Evolutionary conservation across 2,113 vertebrate species (phyloP).

Genomic region (Solea solea): DNA sequence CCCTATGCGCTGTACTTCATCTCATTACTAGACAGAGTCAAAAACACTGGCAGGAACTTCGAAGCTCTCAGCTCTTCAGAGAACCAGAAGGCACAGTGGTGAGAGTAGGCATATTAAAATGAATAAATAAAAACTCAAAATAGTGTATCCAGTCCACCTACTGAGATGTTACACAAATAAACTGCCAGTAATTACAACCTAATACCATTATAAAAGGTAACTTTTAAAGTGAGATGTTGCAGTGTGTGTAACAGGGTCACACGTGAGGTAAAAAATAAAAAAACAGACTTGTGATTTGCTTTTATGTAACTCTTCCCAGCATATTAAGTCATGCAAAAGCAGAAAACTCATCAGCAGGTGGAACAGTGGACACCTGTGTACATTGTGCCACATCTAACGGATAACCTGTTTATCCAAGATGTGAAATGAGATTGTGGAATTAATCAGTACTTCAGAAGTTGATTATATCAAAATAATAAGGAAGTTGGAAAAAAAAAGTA

Average conservation of each 20-base stretch:
- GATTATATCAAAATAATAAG: background rate
- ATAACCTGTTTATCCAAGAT: background rate
- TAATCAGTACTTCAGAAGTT: constrained; percentile 3
- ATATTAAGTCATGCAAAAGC: no score
- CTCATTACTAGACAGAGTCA: constrained; percentile 73
- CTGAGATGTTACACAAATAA: constrained; percentile 44
- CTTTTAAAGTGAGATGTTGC: constrained; percentile 15
- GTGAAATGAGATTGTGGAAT: background rate
- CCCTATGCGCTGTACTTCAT: constrained; percentile 66
- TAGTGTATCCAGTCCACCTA: constrained; percentile 35
- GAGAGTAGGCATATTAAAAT: constrained; percentile 54
- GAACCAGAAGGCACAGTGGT: constrained; percentile 56
- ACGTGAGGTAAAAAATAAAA: background rate
- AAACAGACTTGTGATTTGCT: background rate
- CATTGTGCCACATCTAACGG: background rate
- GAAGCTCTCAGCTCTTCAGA: constrained; percentile 56
- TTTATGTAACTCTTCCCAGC: constrained; percentile 13
- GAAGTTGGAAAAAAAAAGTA: no score
- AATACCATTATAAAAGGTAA: constrained; percentile 37
- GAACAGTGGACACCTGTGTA: background rate
- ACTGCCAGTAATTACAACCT: constrained; percentile 9
- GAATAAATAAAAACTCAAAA: constrained; percentile 36
- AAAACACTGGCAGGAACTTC: constrained; percentile 69
- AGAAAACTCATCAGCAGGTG: background rate
- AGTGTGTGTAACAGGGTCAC: background rate